phyloP scores from a whole-genome alignment of 2,113 vertebrate genomes.

The Oceanodroma tethys region DNA sequence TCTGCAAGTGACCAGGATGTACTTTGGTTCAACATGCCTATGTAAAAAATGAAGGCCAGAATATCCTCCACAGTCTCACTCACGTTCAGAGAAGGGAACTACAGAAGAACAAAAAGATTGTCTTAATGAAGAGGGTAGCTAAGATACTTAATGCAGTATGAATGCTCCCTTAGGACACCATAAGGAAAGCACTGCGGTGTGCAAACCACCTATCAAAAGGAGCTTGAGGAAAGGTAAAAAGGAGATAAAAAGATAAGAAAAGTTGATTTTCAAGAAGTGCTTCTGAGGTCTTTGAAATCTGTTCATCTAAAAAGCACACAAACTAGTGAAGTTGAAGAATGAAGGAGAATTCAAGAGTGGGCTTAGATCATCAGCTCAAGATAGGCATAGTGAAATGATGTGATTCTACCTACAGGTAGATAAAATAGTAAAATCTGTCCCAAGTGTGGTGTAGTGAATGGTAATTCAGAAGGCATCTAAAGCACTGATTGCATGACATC shows the following conservation, averaged over 20 bases:
- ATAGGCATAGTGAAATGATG: not conserved
- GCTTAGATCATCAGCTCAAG: not conserved
- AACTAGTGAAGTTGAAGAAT: not conserved
- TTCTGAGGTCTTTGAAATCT: not conserved
- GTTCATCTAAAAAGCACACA: not conserved
- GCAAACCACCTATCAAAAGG: not conserved
- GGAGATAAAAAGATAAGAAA: not conserved
- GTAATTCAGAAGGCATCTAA: not conserved
- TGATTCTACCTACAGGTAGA: not conserved
- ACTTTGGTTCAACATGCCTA: not conserved
- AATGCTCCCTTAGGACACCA: not conserved
- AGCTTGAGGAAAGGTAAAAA: not conserved
- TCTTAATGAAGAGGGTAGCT: not conserved
- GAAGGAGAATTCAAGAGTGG: not conserved
- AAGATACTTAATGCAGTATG: not conserved
- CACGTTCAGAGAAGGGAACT: not conserved
- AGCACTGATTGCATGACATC: not conserved
- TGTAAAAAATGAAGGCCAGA: not conserved
- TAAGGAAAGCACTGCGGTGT: not conserved
- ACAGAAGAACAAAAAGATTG: not conserved
- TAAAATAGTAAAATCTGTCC: not conserved
- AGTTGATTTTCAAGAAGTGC: not conserved
- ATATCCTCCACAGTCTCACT: not conserved
- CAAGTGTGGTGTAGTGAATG: not conserved
- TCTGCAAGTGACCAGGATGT: not conserved